These are phyloP conservation scores for Caenorhabditis japonica DNA, from an alignment of 2,888 invertebrate species.

Conservation along the genomic window DNA sequence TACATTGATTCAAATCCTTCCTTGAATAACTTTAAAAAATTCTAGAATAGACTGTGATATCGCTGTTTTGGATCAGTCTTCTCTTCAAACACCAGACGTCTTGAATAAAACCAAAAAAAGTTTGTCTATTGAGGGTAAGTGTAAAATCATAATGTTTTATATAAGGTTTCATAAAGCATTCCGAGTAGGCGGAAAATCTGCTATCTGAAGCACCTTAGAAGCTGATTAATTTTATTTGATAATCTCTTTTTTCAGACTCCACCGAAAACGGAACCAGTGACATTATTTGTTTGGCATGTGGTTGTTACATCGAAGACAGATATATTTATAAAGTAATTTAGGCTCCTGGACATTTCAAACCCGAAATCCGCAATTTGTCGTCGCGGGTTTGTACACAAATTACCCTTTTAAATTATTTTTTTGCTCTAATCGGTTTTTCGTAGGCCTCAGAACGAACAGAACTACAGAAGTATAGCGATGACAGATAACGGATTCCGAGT, in stretches of 20 bases:
- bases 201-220: slow-evolving; percentile 23
- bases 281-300: slow-evolving; percentile 65
- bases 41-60: slow-evolving; percentile 32
- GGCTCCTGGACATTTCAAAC: too few relatives aligned
- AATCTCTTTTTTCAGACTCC: slow-evolving; percentile 27
- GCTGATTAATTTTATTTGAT: slow-evolving; percentile 7
- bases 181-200: slow-evolving; percentile 9
- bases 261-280: too few relatives aligned
- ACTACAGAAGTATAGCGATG: too few relatives aligned
- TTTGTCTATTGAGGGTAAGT: too few relatives aligned
- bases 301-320: slow-evolving; percentile 66
- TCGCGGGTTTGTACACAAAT: too few relatives aligned
- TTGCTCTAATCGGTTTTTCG: too few relatives aligned
- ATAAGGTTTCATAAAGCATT: slow-evolving; percentile 21
- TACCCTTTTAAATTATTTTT: too few relatives aligned
- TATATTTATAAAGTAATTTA: slow-evolving; percentile 65
- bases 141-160: too few relatives aligned
- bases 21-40: background rate
- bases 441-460: too few relatives aligned
- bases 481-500: too few relatives aligned
- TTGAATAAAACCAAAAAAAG: slow-evolving; percentile 12
- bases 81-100: slow-evolving; percentile 1
- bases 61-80: slow-evolving; percentile 17
- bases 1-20: background rate
- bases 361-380: too few relatives aligned